Evolutionary conservation across 2,888 invertebrate genomes (phyloP).

Genomic region (Tethea ocularis): DNA sequence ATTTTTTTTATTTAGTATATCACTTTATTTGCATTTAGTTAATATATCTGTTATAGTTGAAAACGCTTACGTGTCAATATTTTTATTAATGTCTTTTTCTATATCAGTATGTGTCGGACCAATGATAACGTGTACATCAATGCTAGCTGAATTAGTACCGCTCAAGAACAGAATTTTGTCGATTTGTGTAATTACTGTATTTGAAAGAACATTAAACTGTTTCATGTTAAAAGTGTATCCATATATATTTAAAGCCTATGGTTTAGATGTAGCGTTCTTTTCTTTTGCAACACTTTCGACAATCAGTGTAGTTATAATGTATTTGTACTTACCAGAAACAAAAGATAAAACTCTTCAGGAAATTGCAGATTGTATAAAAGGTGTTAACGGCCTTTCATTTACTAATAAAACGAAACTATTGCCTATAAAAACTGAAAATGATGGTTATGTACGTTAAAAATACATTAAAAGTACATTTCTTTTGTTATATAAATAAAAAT

Average conservation of each 20-base stretch:
- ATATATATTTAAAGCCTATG: constrained; percentile 35
- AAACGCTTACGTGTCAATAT: constrained; percentile 38
- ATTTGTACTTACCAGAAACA: constrained; percentile 46
- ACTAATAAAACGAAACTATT: too few species aligned
- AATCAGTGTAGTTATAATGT: constrained; percentile 36
- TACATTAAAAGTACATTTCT: too few species aligned
- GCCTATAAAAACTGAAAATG: too few species aligned
- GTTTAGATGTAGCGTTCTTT: constrained; percentile 42
- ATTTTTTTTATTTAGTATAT: constrained; percentile 23
- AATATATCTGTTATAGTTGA: constrained; percentile 17
- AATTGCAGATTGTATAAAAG: constrained; percentile 32
- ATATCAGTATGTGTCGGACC: constrained; percentile 47
- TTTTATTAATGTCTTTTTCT: constrained; percentile 41
- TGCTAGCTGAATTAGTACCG: constrained; percentile 45
- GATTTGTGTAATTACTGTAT: constrained; percentile 33
- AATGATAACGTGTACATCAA: constrained; percentile 40
- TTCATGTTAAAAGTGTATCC: constrained; percentile 40
- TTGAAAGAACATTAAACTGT: constrained; percentile 30
- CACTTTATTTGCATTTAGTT: constrained; percentile 29
- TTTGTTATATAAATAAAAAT: too few species aligned
- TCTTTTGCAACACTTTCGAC: constrained; percentile 41
- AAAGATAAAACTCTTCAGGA: constrained; percentile 46
- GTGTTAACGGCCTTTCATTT: not conserved
- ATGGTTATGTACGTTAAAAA: too few species aligned
- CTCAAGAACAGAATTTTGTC: constrained; percentile 35